These are phyloP conservation scores for Papilio glaucus DNA, from an alignment of 1,140 invertebrate genomes.

Conservation along the genomic window DNA sequence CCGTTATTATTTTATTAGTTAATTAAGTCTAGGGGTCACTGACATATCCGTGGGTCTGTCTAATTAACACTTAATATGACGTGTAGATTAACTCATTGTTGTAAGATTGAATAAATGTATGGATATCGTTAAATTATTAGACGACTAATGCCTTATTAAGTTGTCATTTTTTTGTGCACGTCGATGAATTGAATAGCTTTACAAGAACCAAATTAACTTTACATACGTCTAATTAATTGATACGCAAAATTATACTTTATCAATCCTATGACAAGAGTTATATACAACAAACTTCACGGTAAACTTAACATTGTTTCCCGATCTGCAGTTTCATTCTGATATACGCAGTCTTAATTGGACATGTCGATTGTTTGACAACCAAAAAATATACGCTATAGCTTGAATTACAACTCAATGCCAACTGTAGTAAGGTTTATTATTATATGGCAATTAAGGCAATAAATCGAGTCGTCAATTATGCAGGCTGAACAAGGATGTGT, in stretches of 20 bases:
- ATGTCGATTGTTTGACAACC: constrained; percentile 47
- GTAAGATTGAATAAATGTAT: constrained; percentile 49
- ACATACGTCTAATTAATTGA: not conserved
- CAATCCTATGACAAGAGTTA: not conserved
- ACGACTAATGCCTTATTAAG: constrained; percentile 36
- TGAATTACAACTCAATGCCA: constrained; percentile 16
- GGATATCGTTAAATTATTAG: constrained; percentile 57
- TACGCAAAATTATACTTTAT: constrained; percentile 7
- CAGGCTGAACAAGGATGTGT: constrained; percentile 12
- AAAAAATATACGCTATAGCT: constrained; percentile 42
- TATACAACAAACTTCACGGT: not conserved
- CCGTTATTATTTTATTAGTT: constrained; percentile 6
- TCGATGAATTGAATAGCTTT: constrained; percentile 10
- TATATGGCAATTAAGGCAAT: not conserved
- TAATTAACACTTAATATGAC: constrained; percentile 62
- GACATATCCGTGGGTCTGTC: constrained; percentile 55
- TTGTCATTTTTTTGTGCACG: constrained; percentile 29
- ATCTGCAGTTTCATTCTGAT: constrained; percentile 47
- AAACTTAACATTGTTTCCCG: constrained; percentile 34
- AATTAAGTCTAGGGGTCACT: constrained; percentile 43
- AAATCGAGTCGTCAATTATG: constrained; percentile 22
- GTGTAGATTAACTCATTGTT: constrained; percentile 44
- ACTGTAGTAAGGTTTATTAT: not conserved
- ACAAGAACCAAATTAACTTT: constrained; percentile 8
- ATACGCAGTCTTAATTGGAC: constrained; percentile 52